Conservation (phyloP, 2,888 invertebrate genomes). For the Eueremaeus valkanovi region DNA sequence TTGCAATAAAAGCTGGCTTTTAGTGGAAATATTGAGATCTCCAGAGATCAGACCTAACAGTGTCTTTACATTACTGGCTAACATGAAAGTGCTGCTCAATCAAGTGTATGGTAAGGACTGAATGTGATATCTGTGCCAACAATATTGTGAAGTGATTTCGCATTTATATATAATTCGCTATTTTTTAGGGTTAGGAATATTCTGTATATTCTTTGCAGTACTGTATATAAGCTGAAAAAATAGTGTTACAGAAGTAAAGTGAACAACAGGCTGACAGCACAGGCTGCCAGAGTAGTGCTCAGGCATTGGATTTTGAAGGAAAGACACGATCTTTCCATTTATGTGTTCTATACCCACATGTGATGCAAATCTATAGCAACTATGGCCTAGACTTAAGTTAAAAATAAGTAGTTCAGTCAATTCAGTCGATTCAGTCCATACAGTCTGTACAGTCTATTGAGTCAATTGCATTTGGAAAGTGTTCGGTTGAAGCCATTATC, state of each 20-base stretch:
- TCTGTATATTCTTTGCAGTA: neutral
- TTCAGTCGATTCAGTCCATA: no score
- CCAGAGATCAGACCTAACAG: constrained; percentile 30
- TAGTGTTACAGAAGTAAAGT: neutral
- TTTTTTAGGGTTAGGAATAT: neutral
- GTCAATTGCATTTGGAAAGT: constrained; percentile 32
- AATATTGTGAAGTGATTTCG: constrained; percentile 20
- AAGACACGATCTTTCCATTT: constrained; percentile 35
- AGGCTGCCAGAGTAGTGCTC: neutral
- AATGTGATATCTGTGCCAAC: constrained; percentile 13
- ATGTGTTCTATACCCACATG: constrained; percentile 34
- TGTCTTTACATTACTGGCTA: constrained; percentile 29
- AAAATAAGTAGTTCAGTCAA: constrained; percentile 26
- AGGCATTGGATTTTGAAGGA: neutral
- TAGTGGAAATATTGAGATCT: constrained; percentile 33
- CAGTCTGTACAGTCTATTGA: no score
- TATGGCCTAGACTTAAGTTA: constrained; percentile 7
- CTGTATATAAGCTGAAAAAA: neutral
- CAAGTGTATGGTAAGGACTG: neutral
- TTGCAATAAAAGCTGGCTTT: constrained; percentile 20
- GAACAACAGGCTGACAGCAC: constrained; percentile 23
- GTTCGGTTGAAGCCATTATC: constrained; percentile 42
- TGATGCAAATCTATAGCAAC: constrained; percentile 33
- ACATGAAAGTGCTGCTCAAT: constrained; percentile 30
- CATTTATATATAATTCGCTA: constrained; percentile 12